Evolutionary conservation across 2,888 invertebrate species (phyloP), one percentile per base, ranked within the genome.

Genomic region (Steinernema carpocapsae): DNA sequence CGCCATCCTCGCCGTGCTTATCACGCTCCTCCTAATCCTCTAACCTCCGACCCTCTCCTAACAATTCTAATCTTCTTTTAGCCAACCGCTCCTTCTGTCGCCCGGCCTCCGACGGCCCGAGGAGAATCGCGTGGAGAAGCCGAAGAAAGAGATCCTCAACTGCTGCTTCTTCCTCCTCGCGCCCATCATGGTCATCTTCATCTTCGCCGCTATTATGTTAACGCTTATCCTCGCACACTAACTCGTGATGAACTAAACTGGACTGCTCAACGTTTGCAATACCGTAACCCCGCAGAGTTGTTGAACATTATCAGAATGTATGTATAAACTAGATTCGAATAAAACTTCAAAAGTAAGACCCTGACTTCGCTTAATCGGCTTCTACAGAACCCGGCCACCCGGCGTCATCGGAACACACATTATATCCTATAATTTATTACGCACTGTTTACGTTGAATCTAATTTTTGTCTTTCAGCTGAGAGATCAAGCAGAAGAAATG

Each of bases 131-230:
- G 37, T 64, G 29, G 64, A 64, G 64, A 32, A 64, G 32, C 64
- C 64, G 29, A 22, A 26, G 64, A 26, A 26, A 2, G 64, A 64
- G 64, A 64, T 64, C 24, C 72, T 76, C 48, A 77, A 79, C 72
- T 80, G 80, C 76, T 80, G 79, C 73, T 79, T 82, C 74, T 81
- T 80, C 74, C 42, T 82, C 64, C 22, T 82, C 42, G 82, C 76
- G 64, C 82, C 80, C 37, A 72, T 83, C 46, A 72, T 83, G 26
- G 80, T 80, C 37, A 79, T 82, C 12, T 56, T 80, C 42, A 70
- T 83, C 29, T 76, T 83, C 32, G 75, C 80, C 19, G 77, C 77
- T 10, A 78, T 83, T 59, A 79, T 83, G 32, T 71, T 81, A 43
- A 79, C 80, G 2, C 78, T 83, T 46, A 81, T 82, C 71, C 71